Evolutionary conservation across 30 jellyfish, hydroid and myxozoan species (phyloP), one percentile per base, ranked within the genome.

Genomic region (Sanderia malayensis): DNA sequence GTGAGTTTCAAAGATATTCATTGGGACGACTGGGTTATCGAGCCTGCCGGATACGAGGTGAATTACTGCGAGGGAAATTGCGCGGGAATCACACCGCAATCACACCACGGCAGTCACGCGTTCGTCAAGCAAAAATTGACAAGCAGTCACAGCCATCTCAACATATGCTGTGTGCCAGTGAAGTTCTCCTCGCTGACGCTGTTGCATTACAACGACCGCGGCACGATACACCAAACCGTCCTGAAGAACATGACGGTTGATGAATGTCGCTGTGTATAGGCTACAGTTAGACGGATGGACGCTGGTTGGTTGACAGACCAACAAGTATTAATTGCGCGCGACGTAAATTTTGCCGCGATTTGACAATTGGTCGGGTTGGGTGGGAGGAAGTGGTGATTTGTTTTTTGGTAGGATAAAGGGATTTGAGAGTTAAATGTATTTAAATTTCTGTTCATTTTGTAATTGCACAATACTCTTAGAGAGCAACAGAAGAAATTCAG

Each of bases 1-100:
- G 58, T 78, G 27, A 46, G 44, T 22, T 78, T 78, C 89, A 65
- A 34, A 20, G 89, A 78, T 46, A 65, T 78, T 24, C 32, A 66
- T 7, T 78, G 89, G 89, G 59, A 78, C 8, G 89, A 78, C 62
- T 78, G 89, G 89, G 37, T 78, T 3, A 65, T 78, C 37, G 73
- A 78, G 82, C 89, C 89, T 0, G 37, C 30, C 21, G 81, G 82
- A 20, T 65, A 31, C 58, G 66, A 67, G 46, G 82, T 78, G 67
- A 78, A 66, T 79, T 66, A 78, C 70, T 78, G 89, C 82, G 89
- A 78, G 37, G 89, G 89, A 28, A 45, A 70, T 21, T 78, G 89
- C 69, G 28, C 70, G 10, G 89, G 82, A 9, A 66, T 44, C 21
- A 44, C 46, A 44, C 33, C 80, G 23, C 71, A 72, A 2, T n/a